These are phyloP conservation scores for Hydropotes inermis DNA, from an alignment of 2,113 vertebrate genomes.

Conservation along the genomic window DNA sequence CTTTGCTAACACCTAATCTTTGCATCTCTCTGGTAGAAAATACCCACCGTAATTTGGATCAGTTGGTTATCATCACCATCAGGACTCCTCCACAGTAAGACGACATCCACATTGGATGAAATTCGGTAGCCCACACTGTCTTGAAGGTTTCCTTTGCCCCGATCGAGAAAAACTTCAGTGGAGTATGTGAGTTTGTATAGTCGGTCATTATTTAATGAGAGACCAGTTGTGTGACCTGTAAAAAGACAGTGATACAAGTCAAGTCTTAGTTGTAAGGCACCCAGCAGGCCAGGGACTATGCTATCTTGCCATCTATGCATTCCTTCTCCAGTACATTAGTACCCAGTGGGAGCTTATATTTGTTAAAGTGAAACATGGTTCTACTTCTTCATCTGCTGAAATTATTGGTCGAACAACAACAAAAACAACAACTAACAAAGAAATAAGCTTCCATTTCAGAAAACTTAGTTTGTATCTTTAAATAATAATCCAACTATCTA, in stretches of 20 bases:
- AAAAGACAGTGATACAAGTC: slow-evolving; percentile 10
- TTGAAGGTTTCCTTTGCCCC: slow-evolving; percentile 80
- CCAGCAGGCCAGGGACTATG: neutral
- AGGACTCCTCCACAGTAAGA: slow-evolving; percentile 92
- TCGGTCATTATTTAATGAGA: slow-evolving; percentile 91
- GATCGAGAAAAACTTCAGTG: slow-evolving; percentile 88
- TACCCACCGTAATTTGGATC: slow-evolving; percentile 86
- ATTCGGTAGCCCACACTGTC: slow-evolving; percentile 88
- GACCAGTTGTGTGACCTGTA: slow-evolving; percentile 90
- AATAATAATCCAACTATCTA: neutral
- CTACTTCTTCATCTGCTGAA: neutral
- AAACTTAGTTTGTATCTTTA: neutral
- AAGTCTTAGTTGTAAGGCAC: neutral
- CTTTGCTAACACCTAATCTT: neutral
- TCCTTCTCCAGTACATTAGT: neutral
- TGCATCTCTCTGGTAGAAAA: neutral
- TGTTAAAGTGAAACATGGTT: neutral
- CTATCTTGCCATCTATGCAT: neutral
- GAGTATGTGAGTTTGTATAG: slow-evolving; percentile 92
- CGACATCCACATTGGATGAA: slow-evolving; percentile 86
- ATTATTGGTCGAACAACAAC: neutral
- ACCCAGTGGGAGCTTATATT: neutral
- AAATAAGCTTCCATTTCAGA: slow-evolving; percentile 1
- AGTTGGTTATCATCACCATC: slow-evolving; percentile 92
- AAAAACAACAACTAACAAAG: neutral